These are phyloP conservation scores for Cyrtodaria siliqua DNA, from an alignment of 2,888 invertebrate genomes.

Conservation along the genomic window DNA sequence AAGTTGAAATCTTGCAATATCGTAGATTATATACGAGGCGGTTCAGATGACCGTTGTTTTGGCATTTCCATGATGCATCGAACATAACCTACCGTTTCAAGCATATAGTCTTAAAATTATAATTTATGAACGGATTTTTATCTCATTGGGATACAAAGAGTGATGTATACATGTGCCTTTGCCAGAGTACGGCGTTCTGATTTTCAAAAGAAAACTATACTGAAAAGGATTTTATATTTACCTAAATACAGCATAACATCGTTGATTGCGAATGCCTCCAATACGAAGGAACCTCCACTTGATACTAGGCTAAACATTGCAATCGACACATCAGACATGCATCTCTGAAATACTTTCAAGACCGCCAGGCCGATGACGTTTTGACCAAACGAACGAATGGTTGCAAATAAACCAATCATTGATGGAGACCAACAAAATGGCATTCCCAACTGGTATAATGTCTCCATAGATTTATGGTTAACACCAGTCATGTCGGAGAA, in stretches of 20 bases:
- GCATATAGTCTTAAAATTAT: no score
- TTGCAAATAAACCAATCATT: constrained; percentile 35
- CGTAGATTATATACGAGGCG: no score
- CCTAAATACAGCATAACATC: constrained; percentile 43
- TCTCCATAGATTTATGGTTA: constrained; percentile 31
- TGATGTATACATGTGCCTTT: no score
- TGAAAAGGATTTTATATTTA: not conserved
- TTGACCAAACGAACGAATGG: constrained; percentile 11
- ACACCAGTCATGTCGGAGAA: constrained; percentile 32
- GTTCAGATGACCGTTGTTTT: no score
- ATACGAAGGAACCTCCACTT: constrained; percentile 21
- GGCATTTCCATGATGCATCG: no score
- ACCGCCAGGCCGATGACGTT: constrained; percentile 16
- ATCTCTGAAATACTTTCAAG: constrained; percentile 22
- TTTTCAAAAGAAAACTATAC: no score
- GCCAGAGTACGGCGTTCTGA: no score
- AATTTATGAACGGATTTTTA: no score
- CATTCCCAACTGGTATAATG: constrained; percentile 37
- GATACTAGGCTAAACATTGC: constrained; percentile 21
- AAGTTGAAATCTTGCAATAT: no score
- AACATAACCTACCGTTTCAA: no score
- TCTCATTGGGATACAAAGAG: no score
- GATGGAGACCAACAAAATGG: constrained; percentile 53
- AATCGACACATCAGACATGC: constrained; percentile 27
- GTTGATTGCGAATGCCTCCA: constrained; percentile 34